Percentiles rank a stretch among this genome's conserved stretches.
These are phyloP conservation scores for Mythimna impura DNA, from an alignment of 2,888 invertebrate genomes.

Conservation along the genomic window DNA sequence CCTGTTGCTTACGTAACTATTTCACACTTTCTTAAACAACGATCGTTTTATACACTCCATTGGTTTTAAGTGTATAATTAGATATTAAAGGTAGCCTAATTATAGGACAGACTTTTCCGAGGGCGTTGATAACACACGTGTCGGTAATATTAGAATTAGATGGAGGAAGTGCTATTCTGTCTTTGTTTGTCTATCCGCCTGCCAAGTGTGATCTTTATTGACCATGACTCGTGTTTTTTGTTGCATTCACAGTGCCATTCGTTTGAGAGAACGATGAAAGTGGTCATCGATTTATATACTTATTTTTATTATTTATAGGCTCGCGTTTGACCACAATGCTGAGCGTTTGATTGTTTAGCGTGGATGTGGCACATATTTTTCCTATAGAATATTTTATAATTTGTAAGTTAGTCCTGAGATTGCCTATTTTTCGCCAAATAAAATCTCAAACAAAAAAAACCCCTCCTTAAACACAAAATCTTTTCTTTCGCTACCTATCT, in stretches of 20 bases:
- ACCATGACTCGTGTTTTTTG: slow-evolving; percentile 26
- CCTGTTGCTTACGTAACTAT: slow-evolving; percentile 37
- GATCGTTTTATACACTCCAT: slow-evolving; percentile 26
- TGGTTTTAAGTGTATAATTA: slow-evolving; percentile 29
- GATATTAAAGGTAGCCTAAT: slow-evolving; percentile 19
- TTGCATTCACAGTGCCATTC: slow-evolving; percentile 6
- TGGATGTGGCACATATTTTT: no score
- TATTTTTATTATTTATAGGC: no score
- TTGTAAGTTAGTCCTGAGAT: no score
- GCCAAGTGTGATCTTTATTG: slow-evolving; percentile 40
- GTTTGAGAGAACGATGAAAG: slow-evolving; percentile 15
- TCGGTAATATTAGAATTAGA: slow-evolving; percentile 33
- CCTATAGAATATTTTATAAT: no score
- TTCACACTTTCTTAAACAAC: slow-evolving; percentile 58
- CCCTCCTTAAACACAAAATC: no score
- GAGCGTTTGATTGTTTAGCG: no score
- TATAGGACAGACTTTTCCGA: slow-evolving; percentile 21
- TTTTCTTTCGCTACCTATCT: no score
- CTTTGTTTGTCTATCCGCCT: slow-evolving; percentile 7
- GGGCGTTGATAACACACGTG: slow-evolving; percentile 42
- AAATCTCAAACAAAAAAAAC: no score
- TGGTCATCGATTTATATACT: slow-evolving; percentile 7
- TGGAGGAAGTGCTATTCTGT: slow-evolving; percentile 8
- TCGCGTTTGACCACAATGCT: no score
- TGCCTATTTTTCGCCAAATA: no score